Evolutionary conservation across 2,113 vertebrate species (phyloP).

Genomic region (Actinemys pallida): DNA sequence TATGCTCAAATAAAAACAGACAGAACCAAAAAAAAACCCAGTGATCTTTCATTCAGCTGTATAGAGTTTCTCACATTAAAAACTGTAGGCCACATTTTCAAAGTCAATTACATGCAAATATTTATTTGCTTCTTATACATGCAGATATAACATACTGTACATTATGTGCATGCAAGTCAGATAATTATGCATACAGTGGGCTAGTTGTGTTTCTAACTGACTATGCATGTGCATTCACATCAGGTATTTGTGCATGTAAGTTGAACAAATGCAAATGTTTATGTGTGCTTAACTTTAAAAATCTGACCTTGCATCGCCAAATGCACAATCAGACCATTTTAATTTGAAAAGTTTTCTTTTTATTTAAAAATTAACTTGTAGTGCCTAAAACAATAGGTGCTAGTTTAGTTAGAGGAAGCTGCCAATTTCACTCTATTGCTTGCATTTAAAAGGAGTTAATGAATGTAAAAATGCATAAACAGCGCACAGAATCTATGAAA

Average conservation of each 20-base stretch:
- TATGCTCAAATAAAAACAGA: neutral
- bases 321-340: neutral
- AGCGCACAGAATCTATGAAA: constrained; percentile 26
- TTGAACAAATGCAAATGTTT: neutral
- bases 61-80: neutral
- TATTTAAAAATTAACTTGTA: neutral
- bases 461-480: constrained; percentile 1
- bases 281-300: constrained; percentile 3
- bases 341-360: neutral
- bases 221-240: neutral
- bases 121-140: neutral
- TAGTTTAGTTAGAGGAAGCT: constrained; percentile 12
- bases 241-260: neutral
- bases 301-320: neutral
- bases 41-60: neutral
- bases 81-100: neutral
- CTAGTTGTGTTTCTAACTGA: neutral
- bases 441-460: constrained; percentile 35
- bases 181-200: neutral
- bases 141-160: neutral
- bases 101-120: neutral
- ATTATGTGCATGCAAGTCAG: neutral
- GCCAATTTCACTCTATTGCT: constrained; percentile 6
- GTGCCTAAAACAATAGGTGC: neutral
- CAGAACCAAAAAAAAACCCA: neutral